Evolutionary conservation across 2,888 invertebrate species (phyloP), one percentile per base, ranked within the genome.

Genomic region (Tetragnatha montana): DNA sequence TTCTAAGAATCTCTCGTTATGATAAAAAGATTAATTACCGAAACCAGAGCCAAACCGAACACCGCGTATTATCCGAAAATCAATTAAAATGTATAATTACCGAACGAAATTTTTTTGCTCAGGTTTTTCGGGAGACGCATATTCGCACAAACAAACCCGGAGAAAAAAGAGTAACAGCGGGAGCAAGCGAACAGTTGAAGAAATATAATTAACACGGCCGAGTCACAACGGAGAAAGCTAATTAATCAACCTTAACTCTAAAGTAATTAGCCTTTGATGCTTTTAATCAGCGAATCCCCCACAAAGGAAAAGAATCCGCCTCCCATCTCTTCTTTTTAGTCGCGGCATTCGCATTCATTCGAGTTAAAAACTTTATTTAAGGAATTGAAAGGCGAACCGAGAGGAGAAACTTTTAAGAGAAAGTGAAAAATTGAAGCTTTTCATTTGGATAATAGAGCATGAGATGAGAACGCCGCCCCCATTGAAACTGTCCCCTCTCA

Each of bases 371-470:
- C 81, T 81, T 89, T 81, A 85, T 89, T 85, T 85, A 81, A 71
- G 35, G 80, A 73, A 86, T 84, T 85, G 75, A 81, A 84, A 84
- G 60, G 80, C 71, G 75, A 76, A 35, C 21, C 60, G 71, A 47
- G 68, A 70, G 47, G n/a, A n/a, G 60, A 70, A 50, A 85, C 19
- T 85, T 89, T 88, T 89, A 81, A 89, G 85, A 86, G 81, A 89
- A 89, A 85, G 76, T 81, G 74, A 81, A 89, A 88, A 85, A 85
- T 81, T 70, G 76, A 21, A 51, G 84, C 75, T 85, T 85, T 89
- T 89, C 89, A 89, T 89, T 89, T 89, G 71, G 89, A 89, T 89
- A 89, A 89, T 89, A 89, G 85, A 86, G 71, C 19, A 51, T n/a
- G 35, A 80, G 51, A 83, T 68, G 83, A 74, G 81, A 78, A 50